A percentile compares a stretch with the other conserved stretches of the same genome.
These are phyloP conservation scores for Heliothis virescens DNA, from an alignment of 1,140 invertebrate genomes.

Conservation along the genomic window DNA sequence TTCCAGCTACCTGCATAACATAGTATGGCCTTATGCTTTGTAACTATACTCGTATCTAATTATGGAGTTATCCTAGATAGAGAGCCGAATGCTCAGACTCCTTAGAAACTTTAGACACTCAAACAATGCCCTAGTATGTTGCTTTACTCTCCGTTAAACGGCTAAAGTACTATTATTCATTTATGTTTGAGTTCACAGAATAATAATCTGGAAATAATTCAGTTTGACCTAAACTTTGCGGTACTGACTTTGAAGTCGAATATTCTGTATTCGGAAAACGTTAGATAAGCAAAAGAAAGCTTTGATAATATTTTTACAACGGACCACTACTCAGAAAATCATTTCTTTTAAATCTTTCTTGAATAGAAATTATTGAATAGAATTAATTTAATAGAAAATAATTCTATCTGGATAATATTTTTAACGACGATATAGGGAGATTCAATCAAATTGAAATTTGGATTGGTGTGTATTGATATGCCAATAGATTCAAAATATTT, in stretches of 20 bases:
- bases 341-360: background rate
- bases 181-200: constrained; percentile 11
- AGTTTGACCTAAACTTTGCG: constrained; percentile 4
- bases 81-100: background rate
- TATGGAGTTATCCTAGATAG: no score
- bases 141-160: background rate
- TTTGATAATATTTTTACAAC: background rate
- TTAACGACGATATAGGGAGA: no score
- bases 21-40: no score
- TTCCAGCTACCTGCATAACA: no score
- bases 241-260: background rate
- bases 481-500: no score
- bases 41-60: no score
- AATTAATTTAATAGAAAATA: no score
- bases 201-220: background rate
- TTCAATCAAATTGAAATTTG: no score
- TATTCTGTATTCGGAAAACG: constrained; percentile 12
- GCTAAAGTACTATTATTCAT: constrained; percentile 22
- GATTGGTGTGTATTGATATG: no score
- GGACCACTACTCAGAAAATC: background rate
- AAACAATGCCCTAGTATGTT: constrained; percentile 10
- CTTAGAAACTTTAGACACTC: background rate
- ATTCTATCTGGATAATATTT: no score
- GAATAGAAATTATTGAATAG: no score
- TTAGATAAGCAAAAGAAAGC: constrained; percentile 8